phyloP scores from a whole-genome alignment of 2,113 vertebrate genomes.

The Limnothrissa miodon region DNA sequence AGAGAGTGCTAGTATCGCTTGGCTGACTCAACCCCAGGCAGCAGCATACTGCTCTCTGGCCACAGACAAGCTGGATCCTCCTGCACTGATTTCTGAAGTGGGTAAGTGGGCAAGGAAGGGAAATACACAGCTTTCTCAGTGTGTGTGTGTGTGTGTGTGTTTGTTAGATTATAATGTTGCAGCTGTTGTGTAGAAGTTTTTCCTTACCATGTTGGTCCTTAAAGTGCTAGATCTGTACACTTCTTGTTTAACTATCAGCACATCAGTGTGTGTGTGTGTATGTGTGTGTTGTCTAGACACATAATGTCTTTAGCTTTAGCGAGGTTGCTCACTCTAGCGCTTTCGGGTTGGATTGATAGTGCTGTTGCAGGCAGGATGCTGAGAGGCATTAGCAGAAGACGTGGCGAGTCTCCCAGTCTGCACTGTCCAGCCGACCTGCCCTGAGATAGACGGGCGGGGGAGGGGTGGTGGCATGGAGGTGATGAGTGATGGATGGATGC shows the following conservation, averaged over 20 bases:
- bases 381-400: not conserved
- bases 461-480: not conserved
- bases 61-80: not conserved
- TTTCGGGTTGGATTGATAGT: not conserved
- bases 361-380: not conserved
- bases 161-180: not conserved
- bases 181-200: not conserved
- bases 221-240: not conserved
- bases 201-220: not conserved
- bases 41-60: not conserved
- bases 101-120: not conserved
- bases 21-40: not conserved
- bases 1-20: conserved; percentile 1
- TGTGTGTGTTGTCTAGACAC: not conserved
- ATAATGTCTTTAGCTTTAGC: no score
- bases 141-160: conserved; percentile 8
- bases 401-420: not conserved
- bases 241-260: not conserved
- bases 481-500: not conserved
- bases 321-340: not conserved
- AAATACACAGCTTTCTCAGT: not conserved
- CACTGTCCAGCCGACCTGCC: not conserved
- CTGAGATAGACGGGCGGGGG: not conserved
- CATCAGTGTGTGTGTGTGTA: not conserved
- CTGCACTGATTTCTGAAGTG: not conserved